Conservation (phyloP, 1,140 invertebrate species). For the Drepana arcuata region DNA sequence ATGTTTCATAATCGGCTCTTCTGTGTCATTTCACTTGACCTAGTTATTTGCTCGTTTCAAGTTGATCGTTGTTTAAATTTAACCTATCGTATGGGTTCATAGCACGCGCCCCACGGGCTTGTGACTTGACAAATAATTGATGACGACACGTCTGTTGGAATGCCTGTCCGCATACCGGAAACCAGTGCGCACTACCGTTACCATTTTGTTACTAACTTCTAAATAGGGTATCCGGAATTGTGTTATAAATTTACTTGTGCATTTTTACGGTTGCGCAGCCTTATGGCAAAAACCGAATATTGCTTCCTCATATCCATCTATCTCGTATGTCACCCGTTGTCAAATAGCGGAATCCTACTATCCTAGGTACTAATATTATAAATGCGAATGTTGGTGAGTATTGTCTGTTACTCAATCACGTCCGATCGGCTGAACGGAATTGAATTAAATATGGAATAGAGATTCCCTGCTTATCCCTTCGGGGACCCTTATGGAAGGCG, state of each 20-base stretch:
- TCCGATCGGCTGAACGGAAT: too few species aligned
- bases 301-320: too few species aligned
- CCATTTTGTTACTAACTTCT: slow-evolving; percentile 5
- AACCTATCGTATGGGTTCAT: slow-evolving; percentile 8
- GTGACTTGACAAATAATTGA: slow-evolving; percentile 45
- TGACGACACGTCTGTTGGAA: slow-evolving; percentile 45
- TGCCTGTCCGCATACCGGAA: slow-evolving; percentile 48
- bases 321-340: too few species aligned
- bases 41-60: background rate
- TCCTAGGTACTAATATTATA: too few species aligned
- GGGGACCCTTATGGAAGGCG: too few species aligned
- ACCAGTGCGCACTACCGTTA: slow-evolving; percentile 54
- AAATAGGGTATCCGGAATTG: background rate
- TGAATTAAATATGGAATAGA: too few species aligned
- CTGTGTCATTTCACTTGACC: background rate
- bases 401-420: too few species aligned
- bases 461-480: too few species aligned
- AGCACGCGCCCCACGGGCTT: slow-evolving; percentile 19
- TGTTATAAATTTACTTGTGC: background rate
- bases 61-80: background rate
- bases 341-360: too few species aligned
- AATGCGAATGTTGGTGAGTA: too few species aligned
- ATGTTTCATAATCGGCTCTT: background rate
- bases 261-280: background rate
- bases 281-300: background rate